Base-by-base conservation (phyloP, 2,888 invertebrate species). In the Tineola bisselliella region DNA sequence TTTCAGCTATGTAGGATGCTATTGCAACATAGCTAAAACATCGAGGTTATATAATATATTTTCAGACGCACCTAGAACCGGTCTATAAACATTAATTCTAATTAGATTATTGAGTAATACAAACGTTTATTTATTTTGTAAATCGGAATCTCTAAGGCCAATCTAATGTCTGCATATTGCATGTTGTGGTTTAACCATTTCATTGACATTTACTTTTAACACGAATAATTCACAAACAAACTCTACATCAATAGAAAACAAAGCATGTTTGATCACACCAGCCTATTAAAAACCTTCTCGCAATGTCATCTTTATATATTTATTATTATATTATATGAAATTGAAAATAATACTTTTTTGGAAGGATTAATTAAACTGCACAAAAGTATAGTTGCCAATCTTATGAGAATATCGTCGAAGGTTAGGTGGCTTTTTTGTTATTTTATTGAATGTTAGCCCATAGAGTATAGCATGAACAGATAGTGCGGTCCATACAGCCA, bases 371-470 rank as follows among this genome's bases (percentile, higher is more conserved):
- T n/a, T 17, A 48, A n/a, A 48, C n/a, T 48, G 48, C 48, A 48
- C 48, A 48, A 15, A 38, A 48, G 15, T 48, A 48, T 48, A 48
- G 48, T 48, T 48, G 43, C 43, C 43, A 8, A 13, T 43, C n/a
- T 48, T 48, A 48, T n/a, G 15, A 48, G 48, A 17, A 17, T 8
- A 48, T 48, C 1, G 48, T 48, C 15, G n/a, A 48, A 48, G 48
- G 48, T 48, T 48, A 48, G 48, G 48, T 48, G 48, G 48, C 48
- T 48, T 48, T 48, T 48, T 48, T 48, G 13, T 17, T 48, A n/a
- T 13, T 48, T 12, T 17, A n/a, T 48, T 48, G 48, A 48, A 48
- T 48, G 48, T 48, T 48, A 48, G 48, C 6, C 48, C n/a, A 48
- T 48, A 48, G 13, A 48, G 15, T 17, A 38, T 38, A 38, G 38